A percentile compares a stretch with the other conserved stretches of the same genome.
phyloP scores from a whole-genome alignment of 1,140 invertebrate species.

The Leptinotarsa texana region DNA sequence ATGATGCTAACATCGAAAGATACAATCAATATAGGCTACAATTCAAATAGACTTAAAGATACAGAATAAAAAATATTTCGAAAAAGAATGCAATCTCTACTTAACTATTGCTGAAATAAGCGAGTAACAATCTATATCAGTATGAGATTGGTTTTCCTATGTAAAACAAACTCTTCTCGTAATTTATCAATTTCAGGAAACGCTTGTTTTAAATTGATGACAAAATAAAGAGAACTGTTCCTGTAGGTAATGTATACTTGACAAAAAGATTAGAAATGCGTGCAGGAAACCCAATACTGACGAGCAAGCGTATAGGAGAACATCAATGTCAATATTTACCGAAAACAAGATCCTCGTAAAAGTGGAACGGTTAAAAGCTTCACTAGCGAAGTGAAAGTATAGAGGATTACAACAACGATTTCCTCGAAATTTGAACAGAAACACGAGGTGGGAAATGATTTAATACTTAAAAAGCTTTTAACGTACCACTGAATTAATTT shows the following conservation, averaged over 20 bases:
- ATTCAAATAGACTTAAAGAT: no score
- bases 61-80: no score
- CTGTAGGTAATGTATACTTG: not conserved
- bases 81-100: no score
- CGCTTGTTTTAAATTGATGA: no score
- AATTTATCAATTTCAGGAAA: no score
- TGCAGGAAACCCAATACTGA: slow-evolving; percentile 10
- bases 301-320: slow-evolving; percentile 7
- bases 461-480: slow-evolving; percentile 25
- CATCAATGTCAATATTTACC: slow-evolving; percentile 21
- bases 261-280: slow-evolving; percentile 11
- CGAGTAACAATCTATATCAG: no score
- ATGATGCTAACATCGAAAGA: no score
- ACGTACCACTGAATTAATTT: slow-evolving; percentile 21
- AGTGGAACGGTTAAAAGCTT: slow-evolving; percentile 25
- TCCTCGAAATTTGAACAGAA: slow-evolving; percentile 11
- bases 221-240: not conserved
- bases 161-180: no score
- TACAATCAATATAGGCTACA: no score
- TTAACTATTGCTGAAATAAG: no score
- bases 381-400: slow-evolving; percentile 19
- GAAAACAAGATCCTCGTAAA: slow-evolving; percentile 19
- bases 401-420: slow-evolving; percentile 21
- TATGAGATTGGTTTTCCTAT: no score
- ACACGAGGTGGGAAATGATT: slow-evolving; percentile 22